Conservation (phyloP, 2,888 invertebrate species). For the Erpobdella octoculata region DNA sequence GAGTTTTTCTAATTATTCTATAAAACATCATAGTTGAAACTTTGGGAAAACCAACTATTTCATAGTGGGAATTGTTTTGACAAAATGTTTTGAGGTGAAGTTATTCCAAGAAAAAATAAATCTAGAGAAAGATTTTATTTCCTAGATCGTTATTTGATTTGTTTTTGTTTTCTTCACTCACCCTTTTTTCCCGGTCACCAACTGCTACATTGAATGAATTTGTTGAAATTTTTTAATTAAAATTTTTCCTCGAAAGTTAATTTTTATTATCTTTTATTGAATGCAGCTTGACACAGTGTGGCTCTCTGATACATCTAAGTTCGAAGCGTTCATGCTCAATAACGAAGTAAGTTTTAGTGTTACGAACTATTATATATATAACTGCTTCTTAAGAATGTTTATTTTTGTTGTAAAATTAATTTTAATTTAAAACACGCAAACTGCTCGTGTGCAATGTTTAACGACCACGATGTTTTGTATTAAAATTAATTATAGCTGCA, state of each 20-base stretch:
- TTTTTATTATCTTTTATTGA: conserved; percentile 6
- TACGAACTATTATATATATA: too few relatives aligned
- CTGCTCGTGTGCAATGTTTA: not conserved
- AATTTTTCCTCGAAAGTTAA: not conserved
- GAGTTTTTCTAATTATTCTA: too few relatives aligned
- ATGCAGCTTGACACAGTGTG: conserved; percentile 70
- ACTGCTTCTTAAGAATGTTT: too few relatives aligned
- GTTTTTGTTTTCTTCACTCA: too few relatives aligned
- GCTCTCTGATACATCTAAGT: conserved; percentile 62
- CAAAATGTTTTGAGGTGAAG: too few relatives aligned
- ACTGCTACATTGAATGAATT: not conserved
- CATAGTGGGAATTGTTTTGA: too few relatives aligned
- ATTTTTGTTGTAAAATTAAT: too few relatives aligned
- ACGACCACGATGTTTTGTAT: not conserved
- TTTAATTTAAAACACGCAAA: too few relatives aligned
- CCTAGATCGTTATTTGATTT: too few relatives aligned
- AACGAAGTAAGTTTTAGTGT: conserved; percentile 47
- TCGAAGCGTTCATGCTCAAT: conserved; percentile 65
- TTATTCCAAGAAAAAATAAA: not conserved
- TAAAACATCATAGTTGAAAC: too few relatives aligned
- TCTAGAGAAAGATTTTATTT: too few relatives aligned
- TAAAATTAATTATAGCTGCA: conserved; percentile 48
- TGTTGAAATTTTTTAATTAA: not conserved
- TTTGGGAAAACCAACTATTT: too few relatives aligned
- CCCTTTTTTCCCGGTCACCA: not conserved